phyloP scores from a whole-genome alignment of 2,797 vertebrate genomes.

The Falco cherrug region DNA sequence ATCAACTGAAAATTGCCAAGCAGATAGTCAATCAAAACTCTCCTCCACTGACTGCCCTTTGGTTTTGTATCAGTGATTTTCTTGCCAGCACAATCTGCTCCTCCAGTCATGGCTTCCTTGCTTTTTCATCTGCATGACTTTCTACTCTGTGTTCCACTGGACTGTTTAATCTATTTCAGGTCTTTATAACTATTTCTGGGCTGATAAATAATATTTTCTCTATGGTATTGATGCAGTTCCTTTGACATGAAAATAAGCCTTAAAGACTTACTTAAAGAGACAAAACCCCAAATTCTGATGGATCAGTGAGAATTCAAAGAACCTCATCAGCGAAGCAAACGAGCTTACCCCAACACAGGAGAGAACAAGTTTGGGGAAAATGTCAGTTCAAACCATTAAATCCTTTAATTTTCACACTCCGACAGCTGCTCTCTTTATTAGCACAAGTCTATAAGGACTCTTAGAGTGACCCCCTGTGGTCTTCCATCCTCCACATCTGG shows the following conservation, averaged over 20 bases:
- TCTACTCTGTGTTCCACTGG: neutral
- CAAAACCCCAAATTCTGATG: neutral
- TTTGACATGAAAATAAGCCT: neutral
- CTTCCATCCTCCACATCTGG: neutral
- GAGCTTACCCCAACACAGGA: neutral
- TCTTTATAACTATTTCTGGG: neutral
- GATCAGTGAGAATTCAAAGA: neutral
- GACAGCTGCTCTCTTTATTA: neutral
- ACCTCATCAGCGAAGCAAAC: neutral
- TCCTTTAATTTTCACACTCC: neutral
- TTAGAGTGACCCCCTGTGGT: neutral
- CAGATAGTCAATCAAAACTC: neutral
- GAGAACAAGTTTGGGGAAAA: neutral
- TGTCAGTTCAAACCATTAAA: neutral
- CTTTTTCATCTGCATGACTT: neutral
- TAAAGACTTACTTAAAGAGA: neutral
- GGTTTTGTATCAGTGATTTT: neutral
- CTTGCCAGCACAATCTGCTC: neutral
- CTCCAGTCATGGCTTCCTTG: neutral
- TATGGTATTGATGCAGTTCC: neutral
- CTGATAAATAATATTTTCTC: neutral
- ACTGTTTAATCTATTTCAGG: neutral
- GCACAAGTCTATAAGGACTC: neutral
- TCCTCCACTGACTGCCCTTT: neutral
- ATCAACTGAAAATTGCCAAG: neutral